Evolutionary conservation across 2,888 invertebrate species (phyloP), one percentile per base, ranked within the genome.

Genomic region (Ectemnius cavifrons): DNA sequence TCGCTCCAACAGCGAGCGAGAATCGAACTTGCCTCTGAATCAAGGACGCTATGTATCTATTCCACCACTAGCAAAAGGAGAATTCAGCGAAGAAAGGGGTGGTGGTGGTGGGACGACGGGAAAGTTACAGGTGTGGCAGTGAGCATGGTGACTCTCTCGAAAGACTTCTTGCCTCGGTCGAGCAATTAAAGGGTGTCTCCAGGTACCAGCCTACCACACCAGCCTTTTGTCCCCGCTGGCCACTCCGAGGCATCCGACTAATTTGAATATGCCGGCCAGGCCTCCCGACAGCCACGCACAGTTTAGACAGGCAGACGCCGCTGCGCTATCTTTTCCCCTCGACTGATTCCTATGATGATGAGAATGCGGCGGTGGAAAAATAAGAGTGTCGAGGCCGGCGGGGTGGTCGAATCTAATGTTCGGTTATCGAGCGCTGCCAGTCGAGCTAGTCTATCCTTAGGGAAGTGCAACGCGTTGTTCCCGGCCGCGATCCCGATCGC

Each of bases 401-500:
- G 52, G 13, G 8, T 37, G 52, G 23, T 20, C 23, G 37, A 56
- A 37, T 49, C 45, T 75, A 75, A 75, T 66, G 64, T 72, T 75
- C 67, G 72, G 75, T 73, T 78, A 81, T 81, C 79, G 81, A 76
- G 68, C 80, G 78, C 59, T 27, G 58, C 63, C 67, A 71, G 18
- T 61, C 45, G 13, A 23, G 5, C 16, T 4, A 46, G 14, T 46
- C 52, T 47, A 71, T 71, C 62, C 61, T 67, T 13, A 68, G 75
- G 75, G 72, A 72, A 68, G 52, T 16, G 52, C 47, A 47, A n/a
- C 11, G 73, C 71, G 77, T 63, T 57, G 76, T 73, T 67, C 79
- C 23, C 65, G 70, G 68, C 81, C 71, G 81, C 79, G 81, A 77
- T 77, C 75, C 67, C 45, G 80, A 75, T 77, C 82, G 80, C 84